A percentile compares a stretch with the other conserved stretches of the same genome.
These are phyloP conservation scores for Linnaemya tessellans DNA, from an alignment of 2,888 invertebrate species.

Conservation along the genomic window DNA sequence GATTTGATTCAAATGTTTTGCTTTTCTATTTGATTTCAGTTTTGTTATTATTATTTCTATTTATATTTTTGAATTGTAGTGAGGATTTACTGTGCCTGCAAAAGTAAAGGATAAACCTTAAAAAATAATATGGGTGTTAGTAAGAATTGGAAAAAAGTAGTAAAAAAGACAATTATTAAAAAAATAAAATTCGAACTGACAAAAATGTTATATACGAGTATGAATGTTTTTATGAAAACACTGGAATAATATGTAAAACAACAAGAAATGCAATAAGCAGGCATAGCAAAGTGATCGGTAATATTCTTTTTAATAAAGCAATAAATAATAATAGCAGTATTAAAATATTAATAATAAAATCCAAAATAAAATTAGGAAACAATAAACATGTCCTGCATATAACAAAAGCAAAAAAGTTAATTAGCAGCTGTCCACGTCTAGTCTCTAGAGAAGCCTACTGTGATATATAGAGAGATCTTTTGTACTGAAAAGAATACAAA, in stretches of 20 bases:
- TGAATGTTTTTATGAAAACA: slow-evolving; percentile 52
- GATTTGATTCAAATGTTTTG: slow-evolving; percentile 74
- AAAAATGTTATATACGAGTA: slow-evolving; percentile 29
- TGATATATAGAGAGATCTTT: too few species aligned
- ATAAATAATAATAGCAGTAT: background rate
- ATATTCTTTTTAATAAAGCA: background rate
- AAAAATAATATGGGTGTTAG: slow-evolving; percentile 84
- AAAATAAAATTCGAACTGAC: slow-evolving; percentile 1
- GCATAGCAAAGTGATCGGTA: background rate
- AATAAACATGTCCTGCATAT: too few species aligned
- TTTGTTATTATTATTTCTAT: slow-evolving; percentile 74
- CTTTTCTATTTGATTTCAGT: slow-evolving; percentile 73
- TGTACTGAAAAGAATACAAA: too few species aligned
- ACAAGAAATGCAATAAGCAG: slow-evolving; percentile 16
- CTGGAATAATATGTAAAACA: slow-evolving; percentile 8
- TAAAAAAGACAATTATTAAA: slow-evolving; percentile 77
- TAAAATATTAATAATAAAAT: too few species aligned
- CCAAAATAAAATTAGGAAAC: too few species aligned
- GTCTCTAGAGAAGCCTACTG: too few species aligned
- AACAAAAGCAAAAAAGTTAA: too few species aligned
- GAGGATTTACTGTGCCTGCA: slow-evolving; percentile 83
- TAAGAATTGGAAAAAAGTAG: slow-evolving; percentile 83
- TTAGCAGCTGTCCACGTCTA: too few species aligned
- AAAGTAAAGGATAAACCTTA: slow-evolving; percentile 84
- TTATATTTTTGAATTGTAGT: slow-evolving; percentile 74